Evolutionary conservation across 2,113 vertebrate genomes (phyloP).

Genomic region (Prionailurus viverrinus): DNA sequence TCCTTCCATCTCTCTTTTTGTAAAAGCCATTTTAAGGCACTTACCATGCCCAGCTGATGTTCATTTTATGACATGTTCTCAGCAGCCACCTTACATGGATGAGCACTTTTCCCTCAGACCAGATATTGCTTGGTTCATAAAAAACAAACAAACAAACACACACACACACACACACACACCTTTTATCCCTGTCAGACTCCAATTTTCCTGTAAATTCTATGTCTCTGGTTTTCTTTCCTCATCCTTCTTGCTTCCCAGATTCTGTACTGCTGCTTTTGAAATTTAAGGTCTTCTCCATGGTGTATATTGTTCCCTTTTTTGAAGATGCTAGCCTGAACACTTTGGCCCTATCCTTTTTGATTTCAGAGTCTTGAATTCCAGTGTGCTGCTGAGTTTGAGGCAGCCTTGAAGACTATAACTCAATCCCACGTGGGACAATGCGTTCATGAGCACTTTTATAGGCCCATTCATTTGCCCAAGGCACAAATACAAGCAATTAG

Average conservation of each 20-base stretch:
- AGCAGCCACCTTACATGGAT: neutral
- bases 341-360: neutral
- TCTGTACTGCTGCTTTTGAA: neutral
- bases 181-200: neutral
- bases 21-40: conserved; percentile 52
- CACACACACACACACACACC: too few relatives aligned
- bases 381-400: neutral
- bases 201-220: conserved; percentile 13
- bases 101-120: conserved; percentile 5
- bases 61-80: conserved; percentile 52
- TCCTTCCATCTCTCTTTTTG: conserved; percentile 54
- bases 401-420: neutral
- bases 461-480: neutral
- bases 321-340: neutral
- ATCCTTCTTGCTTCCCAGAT: neutral
- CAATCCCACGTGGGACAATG: neutral
- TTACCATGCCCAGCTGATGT: neutral
- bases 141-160: too few relatives aligned
- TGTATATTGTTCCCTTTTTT: neutral
- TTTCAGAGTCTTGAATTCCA: neutral
- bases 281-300: neutral
- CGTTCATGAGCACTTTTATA: neutral
- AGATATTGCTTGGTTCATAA: conserved; percentile 33
- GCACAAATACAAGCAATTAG: neutral
- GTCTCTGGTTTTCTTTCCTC: conserved; percentile 25